Base-by-base conservation (phyloP, 2,888 invertebrate species). In the Trachelus iudaicus region DNA sequence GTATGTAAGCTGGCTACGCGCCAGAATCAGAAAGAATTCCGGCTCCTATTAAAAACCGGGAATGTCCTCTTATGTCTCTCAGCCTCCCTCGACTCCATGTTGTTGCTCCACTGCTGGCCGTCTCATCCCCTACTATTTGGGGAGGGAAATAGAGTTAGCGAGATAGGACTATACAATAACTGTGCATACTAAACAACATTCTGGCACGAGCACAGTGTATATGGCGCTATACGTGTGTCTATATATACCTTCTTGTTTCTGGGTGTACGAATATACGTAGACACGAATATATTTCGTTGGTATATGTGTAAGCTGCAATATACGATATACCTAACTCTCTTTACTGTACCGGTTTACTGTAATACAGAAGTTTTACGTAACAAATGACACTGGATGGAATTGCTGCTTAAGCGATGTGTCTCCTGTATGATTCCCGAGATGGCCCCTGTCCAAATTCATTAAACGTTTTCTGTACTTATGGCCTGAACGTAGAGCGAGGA, bases 381-480 rank as follows among this genome's bases (percentile, higher is more conserved):
- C 78, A 84, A 86, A 81, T 76, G 83, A 75, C 77, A 78, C 71
- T 75, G 79, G 79, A 76, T 71, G 79, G 78, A 82, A 88, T 87
- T 82, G 83, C 83, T 85, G 86, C 84, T 88, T 86, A 87, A 86
- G 81, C 80, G 82, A 78, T 78, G 82, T 79, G 85, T 83, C 84
- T 80, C 85, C 84, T 85, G 82, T 84, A 84, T 81, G 85, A 87
- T 85, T 80, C 79, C 79, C 69, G 81, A 75, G 84, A 86, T 85
- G 87, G 88, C 87, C 82, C 73, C 81, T 82, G 85, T 88, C 87
- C 88, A 88, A 88, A 84, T 85, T 86, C 85, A 86, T 89, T 86
- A 87, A 89, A 89, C 88, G 86, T 82, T 56, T 56, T 56, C 56
- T 56, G 56, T 56, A 56, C 56, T 56, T 56, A 82, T 85, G 84